Percentiles rank a stretch among this genome's conserved stretches.
Conservation (phyloP, 2,888 invertebrate species). For the Mythimna impura region DNA sequence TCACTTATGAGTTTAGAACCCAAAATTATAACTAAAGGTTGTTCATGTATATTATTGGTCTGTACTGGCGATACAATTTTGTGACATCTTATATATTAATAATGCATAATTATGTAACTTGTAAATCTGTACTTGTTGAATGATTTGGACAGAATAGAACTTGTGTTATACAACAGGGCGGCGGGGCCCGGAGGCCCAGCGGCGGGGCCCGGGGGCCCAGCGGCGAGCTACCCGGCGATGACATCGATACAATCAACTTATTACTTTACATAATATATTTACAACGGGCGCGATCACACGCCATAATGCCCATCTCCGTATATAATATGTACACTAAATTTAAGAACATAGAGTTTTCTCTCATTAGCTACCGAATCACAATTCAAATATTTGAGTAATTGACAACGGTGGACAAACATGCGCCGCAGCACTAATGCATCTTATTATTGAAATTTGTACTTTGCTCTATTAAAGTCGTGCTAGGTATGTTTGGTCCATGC, state of each 20-base stretch:
- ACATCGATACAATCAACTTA: conserved; percentile 86
- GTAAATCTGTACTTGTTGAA: conserved; percentile 85
- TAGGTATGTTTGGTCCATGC: conserved; percentile 89
- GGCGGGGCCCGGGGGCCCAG: conserved; percentile 52
- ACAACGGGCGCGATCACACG: conserved; percentile 86
- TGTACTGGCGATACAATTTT: conserved; percentile 88
- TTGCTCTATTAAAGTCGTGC: conserved; percentile 86
- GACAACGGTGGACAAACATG: conserved; percentile 90
- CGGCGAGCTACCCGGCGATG: conserved; percentile 72
- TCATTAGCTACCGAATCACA: conserved; percentile 91
- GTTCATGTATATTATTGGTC: conserved; percentile 80
- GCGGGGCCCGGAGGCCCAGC: conserved; percentile 54
- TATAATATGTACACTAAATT: conserved; percentile 89
- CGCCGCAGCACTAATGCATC: conserved; percentile 88
- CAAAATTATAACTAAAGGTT: conserved; percentile 83
- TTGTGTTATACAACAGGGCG: conserved; percentile 77
- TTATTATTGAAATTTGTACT: conserved; percentile 90
- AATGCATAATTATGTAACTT: conserved; percentile 85
- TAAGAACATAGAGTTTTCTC: conserved; percentile 90
- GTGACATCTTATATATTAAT: conserved; percentile 85
- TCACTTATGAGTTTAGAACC: conserved; percentile 83
- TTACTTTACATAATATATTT: conserved; percentile 89
- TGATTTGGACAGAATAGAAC: conserved; percentile 88
- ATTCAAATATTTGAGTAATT: conserved; percentile 90
- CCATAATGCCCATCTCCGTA: conserved; percentile 90